A percentile compares a stretch with the other conserved stretches of the same genome.
phyloP scores from a whole-genome alignment of 2,113 vertebrate genomes.

The Triplophysa rosa region DNA sequence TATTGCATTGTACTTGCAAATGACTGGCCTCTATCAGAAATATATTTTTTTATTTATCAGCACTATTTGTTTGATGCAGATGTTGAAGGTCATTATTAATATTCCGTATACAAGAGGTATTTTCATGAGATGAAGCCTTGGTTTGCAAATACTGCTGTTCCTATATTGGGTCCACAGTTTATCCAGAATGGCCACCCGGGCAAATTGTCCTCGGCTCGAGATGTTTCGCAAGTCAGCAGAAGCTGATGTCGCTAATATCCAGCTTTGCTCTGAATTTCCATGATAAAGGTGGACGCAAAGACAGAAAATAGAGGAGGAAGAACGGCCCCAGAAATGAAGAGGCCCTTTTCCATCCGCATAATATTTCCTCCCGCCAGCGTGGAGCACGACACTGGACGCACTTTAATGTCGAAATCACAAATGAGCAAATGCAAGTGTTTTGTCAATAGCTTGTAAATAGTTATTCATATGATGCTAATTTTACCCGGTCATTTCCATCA shows the following conservation, averaged over 20 bases:
- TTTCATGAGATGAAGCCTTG: slow-evolving; percentile 52
- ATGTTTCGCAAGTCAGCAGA: slow-evolving; percentile 73
- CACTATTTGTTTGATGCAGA: background rate
- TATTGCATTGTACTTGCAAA: background rate
- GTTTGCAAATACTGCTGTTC: slow-evolving; percentile 67
- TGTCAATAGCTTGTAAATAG: slow-evolving; percentile 62
- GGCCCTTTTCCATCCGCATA: slow-evolving; percentile 42
- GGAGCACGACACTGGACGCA: slow-evolving; percentile 38
- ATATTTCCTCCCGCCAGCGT: slow-evolving; percentile 44
- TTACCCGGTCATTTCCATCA: slow-evolving; percentile 72
- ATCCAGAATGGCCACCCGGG: slow-evolving; percentile 56
- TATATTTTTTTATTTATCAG: background rate
- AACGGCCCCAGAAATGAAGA: slow-evolving; percentile 60
- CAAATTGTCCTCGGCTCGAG: slow-evolving; percentile 64
- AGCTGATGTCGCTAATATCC: slow-evolving; percentile 59
- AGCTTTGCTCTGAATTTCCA: slow-evolving; percentile 62
- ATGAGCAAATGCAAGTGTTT: slow-evolving; percentile 61
- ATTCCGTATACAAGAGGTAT: slow-evolving; percentile 47
- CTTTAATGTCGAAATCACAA: slow-evolving; percentile 62
- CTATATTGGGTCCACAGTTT: slow-evolving; percentile 68
- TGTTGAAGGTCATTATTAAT: slow-evolving; percentile 59
- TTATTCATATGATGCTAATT: slow-evolving; percentile 73
- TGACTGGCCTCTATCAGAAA: background rate
- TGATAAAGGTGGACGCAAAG: slow-evolving; percentile 67
- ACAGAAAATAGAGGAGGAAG: slow-evolving; percentile 45